Base-by-base conservation (phyloP, 2,888 invertebrate species). In the Drosophila austrosaltans region DNA sequence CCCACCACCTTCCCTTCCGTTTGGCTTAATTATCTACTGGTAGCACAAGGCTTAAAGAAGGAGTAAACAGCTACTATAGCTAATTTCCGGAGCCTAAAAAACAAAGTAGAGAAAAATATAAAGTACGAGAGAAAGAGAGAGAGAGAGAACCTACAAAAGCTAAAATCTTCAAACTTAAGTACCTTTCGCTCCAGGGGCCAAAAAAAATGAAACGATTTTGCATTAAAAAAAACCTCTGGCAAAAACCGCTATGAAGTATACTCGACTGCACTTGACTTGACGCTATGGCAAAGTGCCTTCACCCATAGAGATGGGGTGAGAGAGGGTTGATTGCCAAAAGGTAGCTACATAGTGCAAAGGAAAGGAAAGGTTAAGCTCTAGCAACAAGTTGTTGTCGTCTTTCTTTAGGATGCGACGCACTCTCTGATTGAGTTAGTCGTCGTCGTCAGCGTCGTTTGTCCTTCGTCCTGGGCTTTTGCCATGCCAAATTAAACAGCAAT, bases 401-500 rank as follows among this genome's bases (percentile, higher is more conserved):
- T 44, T 20, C 3, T 32, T 22, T n/a, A 10, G 32, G 16, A 40
- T 67, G 68, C 60, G 63, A 77, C 60, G 79, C 82, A 76, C 76
- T 73, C 70, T 83, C 70, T 83, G 83, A 83, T 83, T 83, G 83
- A 83, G 83, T 83, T 83, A 86, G 22, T 48, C 36, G 36, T 28
- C 28, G 28, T 28, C 28, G 0, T 36, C 36, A 48, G 3, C 22
- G 12, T 42, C 5, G 16, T 42, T 42, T 16, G 75, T 72, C 72
- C 62, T 75, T 69, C 71, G 71, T 67, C 67, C 42, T 54, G 42
- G 53, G 66, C 48, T 60, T 56, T 72, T 63, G 56, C 40, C 84
- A 89, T 84, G 90, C 78, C 78, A 89, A 90, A 91, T 91, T 90
- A 89, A 90, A 86, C 90, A 87, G 87, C 90, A 91, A 90, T 90